Base-by-base conservation (phyloP, 2,888 invertebrate species). In the Xestobium rufovillosum region DNA sequence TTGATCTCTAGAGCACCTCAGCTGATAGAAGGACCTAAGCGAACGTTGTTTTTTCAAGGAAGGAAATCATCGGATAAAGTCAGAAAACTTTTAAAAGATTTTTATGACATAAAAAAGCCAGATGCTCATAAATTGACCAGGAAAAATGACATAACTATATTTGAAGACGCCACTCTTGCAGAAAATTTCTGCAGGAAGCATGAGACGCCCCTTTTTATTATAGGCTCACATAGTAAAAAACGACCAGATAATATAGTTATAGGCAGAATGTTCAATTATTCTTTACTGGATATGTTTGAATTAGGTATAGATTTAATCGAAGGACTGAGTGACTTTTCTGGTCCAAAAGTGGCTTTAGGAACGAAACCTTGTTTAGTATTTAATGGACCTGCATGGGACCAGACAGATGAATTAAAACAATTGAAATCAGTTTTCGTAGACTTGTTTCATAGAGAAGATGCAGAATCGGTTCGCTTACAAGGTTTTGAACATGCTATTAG, bases 211-310 rank as follows among this genome's bases (percentile, higher is more conserved):
- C 63, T 97, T 15, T 98, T 98, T 66, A 76, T 87, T 45, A 84
- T 95, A 59, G 90, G 85, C 2, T 86, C 87, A 1, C 88, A 95
- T 57, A 88, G 83, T 33, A 98, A 98, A 66, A 98, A 98, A 61
- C 73, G 95, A 9, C 96, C 96, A 0, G 78, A 95, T 59, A 96
- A 95, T 67, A 65, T 97, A 28, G 70, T 95, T 16, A 60, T 96
- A 35, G 95, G 94, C 1, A 75, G 98, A 48, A 81, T 86, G 58
- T 96, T 81, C 65, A 89, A 98, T 64, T 78, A 84, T 55, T 83
- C 84, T 38, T 69, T 98, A 16, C 67, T 98, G 38, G 98, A 99
- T 60, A 95, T 98, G 94, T 76, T 91, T 38, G 98, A 99, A 67
- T 75, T 98, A 37, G 90, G 92, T 8, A 76, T 97, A 13, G 87